Base-by-base conservation (phyloP, 2,797 vertebrate species). In the Artibeus lituratus region DNA sequence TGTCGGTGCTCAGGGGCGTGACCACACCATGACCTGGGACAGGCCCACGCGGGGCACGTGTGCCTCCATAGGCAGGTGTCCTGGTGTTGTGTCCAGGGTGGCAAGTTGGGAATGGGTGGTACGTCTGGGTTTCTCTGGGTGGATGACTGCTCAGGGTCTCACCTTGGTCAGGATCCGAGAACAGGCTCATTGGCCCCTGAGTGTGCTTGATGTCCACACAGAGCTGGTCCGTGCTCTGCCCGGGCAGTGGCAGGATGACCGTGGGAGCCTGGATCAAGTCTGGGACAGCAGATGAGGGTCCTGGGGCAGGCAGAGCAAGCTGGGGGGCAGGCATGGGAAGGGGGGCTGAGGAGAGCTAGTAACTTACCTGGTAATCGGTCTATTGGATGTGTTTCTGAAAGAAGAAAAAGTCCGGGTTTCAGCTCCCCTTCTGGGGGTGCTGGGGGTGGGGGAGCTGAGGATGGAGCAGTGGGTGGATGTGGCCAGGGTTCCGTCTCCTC, bases 151-250 rank as follows among this genome's bases (percentile, higher is more conserved):
- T 55, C 12, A 55, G 51, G 26, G 51, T 35, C 98, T 97, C 90
- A 99, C 99, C 99, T 98, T 99, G 98, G 81, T 95, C 92, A 12
- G 98, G 97, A 97, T 99, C 99, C 92, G 95, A 98, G 59, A 99
- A 97, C 94, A 99, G 98, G 70, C 96, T 98, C 55, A 99, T 96
- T 93, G 98, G 98, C 15, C 92, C 98, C 90, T 97, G 98, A 39
- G 98, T 96, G 59, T 97, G 94, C 10, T 97, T 97, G 90, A 99
- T 98, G 97, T 99, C 99, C 97, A 99, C 99, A 97, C 99, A 99
- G 94, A 99, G 97, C 0, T 87, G 96, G 19, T 97, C 97, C 65
- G 98, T 98, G 0, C 98, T 98, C 97, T 95, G 96, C 39, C 98
- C 96, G 47, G 98, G 98, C 78, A 99, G 97, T 35, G 98, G 98